Conservation (phyloP, 2,113 vertebrate species). For the Paramisgurnus dabryanus region DNA sequence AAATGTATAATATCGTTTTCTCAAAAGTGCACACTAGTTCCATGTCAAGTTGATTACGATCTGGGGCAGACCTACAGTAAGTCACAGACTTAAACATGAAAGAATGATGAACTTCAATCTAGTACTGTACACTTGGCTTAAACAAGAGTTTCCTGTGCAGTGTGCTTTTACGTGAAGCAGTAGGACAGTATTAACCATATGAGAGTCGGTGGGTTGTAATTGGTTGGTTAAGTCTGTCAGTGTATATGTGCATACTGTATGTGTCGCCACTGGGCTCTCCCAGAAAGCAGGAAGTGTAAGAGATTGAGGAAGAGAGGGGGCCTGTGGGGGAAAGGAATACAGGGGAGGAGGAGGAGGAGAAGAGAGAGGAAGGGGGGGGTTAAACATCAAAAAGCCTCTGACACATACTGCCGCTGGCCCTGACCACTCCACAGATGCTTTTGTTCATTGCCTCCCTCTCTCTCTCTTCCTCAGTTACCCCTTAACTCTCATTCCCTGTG, state of each 20-base stretch:
- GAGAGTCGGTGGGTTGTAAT: constrained; percentile 2
- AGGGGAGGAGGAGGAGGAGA: constrained; percentile 19
- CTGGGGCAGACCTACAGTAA: too few species aligned
- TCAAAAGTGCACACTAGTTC: too few species aligned
- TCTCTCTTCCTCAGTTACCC: constrained; percentile 50
- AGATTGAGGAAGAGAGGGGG: constrained; percentile 43
- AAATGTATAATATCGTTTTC: too few species aligned
- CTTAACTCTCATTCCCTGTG: constrained; percentile 62
- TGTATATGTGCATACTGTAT: constrained; percentile 37
- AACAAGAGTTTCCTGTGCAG: background rate
- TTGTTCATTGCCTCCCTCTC: constrained; percentile 63
- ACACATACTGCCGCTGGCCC: constrained; percentile 70
- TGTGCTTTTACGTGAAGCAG: constrained; percentile 43
- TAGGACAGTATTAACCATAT: constrained; percentile 41
- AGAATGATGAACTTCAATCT: too few species aligned
- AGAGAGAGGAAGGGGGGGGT: constrained; percentile 53
- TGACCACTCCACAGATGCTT: constrained; percentile 75
- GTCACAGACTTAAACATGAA: too few species aligned
- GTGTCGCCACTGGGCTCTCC: constrained; percentile 56
- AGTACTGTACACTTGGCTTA: background rate
- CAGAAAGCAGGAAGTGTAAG: constrained; percentile 51
- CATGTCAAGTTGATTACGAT: too few species aligned
- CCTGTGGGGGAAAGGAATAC: constrained; percentile 33
- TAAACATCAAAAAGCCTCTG: constrained; percentile 76
- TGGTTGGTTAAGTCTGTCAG: constrained; percentile 15